Evolutionary conservation across 2,888 invertebrate genomes (phyloP).

Genomic region (Ophonus ardosiacus): DNA sequence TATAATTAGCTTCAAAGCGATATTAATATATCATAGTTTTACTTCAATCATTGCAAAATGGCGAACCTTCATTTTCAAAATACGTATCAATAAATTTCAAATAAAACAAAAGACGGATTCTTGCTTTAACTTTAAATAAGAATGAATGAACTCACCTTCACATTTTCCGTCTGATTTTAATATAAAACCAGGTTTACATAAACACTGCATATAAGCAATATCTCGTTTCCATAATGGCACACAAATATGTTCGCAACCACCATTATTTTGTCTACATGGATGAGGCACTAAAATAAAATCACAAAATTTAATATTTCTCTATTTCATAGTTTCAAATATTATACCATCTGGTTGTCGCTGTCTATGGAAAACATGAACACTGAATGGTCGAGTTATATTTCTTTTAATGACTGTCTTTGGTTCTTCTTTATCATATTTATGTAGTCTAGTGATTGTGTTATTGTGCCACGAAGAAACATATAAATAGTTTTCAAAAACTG

Average conservation of each 20-base stretch:
- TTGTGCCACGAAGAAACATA: slow-evolving; percentile 86
- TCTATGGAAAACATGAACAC: slow-evolving; percentile 86
- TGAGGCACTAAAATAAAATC: slow-evolving; percentile 78
- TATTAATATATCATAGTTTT: too few species aligned
- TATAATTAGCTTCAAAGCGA: too few species aligned
- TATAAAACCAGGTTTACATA: slow-evolving; percentile 86
- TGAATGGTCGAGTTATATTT: slow-evolving; percentile 80
- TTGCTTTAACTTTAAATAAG: too few species aligned
- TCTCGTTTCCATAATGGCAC: slow-evolving; percentile 80
- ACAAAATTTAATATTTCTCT: too few species aligned
- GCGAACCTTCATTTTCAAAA: too few species aligned
- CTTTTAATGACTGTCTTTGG: slow-evolving; percentile 74
- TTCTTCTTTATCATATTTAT: slow-evolving; percentile 78
- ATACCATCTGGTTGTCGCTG: slow-evolving; percentile 86
- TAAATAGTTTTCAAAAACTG: slow-evolving; percentile 85
- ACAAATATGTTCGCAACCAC: slow-evolving; percentile 88
- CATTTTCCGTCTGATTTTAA: slow-evolving; percentile 80
- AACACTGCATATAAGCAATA: slow-evolving; percentile 81
- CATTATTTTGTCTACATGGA: slow-evolving; percentile 83
- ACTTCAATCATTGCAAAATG: too few species aligned
- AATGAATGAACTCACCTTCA: slow-evolving; percentile 73
- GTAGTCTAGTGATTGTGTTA: slow-evolving; percentile 80
- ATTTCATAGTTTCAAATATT: neutral
- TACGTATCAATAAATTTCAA: too few species aligned
- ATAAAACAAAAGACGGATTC: too few species aligned